These are phyloP conservation scores for Halcyon senegalensis DNA, from an alignment of 2,113 vertebrate species.

Conservation along the genomic window DNA sequence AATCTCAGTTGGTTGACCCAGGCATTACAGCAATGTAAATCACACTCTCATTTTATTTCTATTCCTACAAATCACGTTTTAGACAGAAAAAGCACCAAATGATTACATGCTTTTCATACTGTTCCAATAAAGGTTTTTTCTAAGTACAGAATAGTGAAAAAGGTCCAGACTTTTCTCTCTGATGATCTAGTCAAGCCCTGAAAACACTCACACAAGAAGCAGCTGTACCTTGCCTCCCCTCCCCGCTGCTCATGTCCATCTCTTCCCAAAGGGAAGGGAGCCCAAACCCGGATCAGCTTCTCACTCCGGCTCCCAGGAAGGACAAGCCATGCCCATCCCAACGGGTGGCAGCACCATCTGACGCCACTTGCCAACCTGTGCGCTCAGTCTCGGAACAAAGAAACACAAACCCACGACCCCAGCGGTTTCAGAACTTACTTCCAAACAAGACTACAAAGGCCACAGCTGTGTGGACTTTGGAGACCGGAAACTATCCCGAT, in stretches of 20 bases:
- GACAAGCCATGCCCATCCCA: background rate
- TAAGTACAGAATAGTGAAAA: background rate
- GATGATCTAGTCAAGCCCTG: background rate
- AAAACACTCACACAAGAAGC: background rate
- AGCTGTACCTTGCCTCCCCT: background rate
- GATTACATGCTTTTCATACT: background rate
- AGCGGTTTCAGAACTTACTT: background rate
- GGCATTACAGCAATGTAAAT: background rate
- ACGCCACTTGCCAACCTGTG: rapidly evolving
- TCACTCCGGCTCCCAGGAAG: background rate
- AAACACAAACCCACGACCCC: background rate
- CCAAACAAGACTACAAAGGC: background rate
- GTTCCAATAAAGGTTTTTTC: background rate
- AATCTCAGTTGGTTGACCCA: background rate
- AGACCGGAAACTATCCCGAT: background rate
- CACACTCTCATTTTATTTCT: background rate
- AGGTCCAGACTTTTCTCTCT: background rate
- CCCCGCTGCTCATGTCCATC: background rate
- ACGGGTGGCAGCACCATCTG: rapidly evolving
- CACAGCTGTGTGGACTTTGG: background rate
- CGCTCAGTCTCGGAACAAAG: background rate
- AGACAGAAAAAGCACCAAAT: background rate
- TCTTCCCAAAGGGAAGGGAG: background rate
- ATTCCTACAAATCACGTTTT: background rate
- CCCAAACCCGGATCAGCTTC: background rate